Evolutionary conservation across 2,797 vertebrate genomes (phyloP).

Genomic region (Garrulus glandarius): DNA sequence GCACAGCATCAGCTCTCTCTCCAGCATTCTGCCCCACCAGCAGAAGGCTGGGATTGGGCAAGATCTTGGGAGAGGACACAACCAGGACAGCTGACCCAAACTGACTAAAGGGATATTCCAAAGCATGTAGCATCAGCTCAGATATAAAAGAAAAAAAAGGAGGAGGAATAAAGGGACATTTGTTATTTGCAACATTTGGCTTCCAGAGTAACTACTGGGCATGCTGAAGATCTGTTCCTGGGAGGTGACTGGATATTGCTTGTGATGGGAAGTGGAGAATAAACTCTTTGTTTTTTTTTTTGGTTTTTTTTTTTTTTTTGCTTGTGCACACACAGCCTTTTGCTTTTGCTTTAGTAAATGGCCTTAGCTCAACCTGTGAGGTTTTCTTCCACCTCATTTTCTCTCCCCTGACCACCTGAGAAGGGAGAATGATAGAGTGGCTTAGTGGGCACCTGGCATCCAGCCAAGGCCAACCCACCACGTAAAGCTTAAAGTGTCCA

Average conservation of each 20-base stretch:
- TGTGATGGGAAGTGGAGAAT: background rate
- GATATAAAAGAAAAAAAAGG: background rate
- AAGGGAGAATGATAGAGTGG: background rate
- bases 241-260: fast-evolving
- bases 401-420: background rate
- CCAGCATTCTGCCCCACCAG: background rate
- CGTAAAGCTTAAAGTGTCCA: background rate
- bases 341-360: background rate
- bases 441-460: no score
- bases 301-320: fast-evolving
- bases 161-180: background rate
- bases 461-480: background rate
- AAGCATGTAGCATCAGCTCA: background rate
- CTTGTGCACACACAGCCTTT: background rate
- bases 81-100: background rate
- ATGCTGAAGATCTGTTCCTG: background rate
- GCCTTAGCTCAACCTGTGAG: background rate
- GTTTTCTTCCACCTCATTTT: background rate
- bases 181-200: background rate
- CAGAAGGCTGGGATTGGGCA: background rate
- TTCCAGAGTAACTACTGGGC: background rate
- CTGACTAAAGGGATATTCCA: background rate
- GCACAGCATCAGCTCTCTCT: background rate
- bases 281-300: background rate
- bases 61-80: background rate